phyloP scores from a whole-genome alignment of 2,888 invertebrate species.

The Aproaerema taeniolella region DNA sequence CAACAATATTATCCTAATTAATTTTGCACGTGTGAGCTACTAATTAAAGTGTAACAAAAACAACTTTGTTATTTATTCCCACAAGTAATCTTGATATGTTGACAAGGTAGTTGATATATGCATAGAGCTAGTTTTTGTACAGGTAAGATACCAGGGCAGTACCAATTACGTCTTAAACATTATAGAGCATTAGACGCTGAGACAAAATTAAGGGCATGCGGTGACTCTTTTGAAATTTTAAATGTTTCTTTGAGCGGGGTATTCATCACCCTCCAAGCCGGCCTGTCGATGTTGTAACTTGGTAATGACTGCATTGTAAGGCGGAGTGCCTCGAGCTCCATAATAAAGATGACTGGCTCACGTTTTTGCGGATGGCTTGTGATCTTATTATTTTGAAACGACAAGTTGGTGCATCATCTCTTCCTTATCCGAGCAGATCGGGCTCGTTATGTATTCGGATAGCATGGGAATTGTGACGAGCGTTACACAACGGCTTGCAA shows the following conservation, averaged over 20 bases:
- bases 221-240: constrained; percentile 4
- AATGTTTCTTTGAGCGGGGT: constrained; percentile 2
- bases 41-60: neutral
- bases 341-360: constrained; percentile 54
- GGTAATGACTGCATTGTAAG: constrained; percentile 61
- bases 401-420: constrained; percentile 45
- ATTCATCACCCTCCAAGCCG: constrained; percentile 20
- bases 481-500: constrained; percentile 43
- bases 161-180: no score
- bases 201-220: neutral
- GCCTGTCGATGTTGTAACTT: constrained; percentile 47
- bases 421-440: constrained; percentile 60
- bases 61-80: no score
- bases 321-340: constrained; percentile 47
- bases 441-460: constrained; percentile 61
- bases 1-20: constrained; percentile 21
- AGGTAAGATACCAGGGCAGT: no score
- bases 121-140: no score
- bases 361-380: constrained; percentile 64
- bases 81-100: neutral
- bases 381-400: constrained; percentile 65
- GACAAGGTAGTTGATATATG: no score
- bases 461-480: constrained; percentile 61
- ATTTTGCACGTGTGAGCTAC: neutral
- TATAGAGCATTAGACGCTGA: no score